Evolutionary conservation across 2,888 invertebrate species (phyloP).

Genomic region (Eristalinus aeneus): DNA sequence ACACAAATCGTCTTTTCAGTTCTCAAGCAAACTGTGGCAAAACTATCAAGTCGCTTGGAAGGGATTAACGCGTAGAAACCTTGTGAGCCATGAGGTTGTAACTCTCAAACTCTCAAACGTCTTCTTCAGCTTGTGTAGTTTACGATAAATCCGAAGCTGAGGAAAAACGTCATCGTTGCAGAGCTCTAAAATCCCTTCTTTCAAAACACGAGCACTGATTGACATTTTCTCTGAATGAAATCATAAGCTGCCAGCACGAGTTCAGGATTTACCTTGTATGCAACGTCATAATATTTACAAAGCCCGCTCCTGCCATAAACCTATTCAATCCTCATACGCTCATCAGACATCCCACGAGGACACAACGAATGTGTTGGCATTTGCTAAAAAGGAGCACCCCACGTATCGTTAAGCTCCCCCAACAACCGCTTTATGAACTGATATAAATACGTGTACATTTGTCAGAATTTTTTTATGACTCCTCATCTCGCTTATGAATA

Average conservation of each 20-base stretch:
- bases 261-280: conserved; percentile 11
- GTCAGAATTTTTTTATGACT: conserved; percentile 48
- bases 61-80: neutral
- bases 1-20: too few relatives aligned
- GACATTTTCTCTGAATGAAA: conserved; percentile 8
- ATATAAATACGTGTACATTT: conserved; percentile 42
- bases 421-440: conserved; percentile 52
- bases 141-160: neutral
- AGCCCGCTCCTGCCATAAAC: neutral
- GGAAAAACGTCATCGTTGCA: neutral
- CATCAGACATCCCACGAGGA: neutral
- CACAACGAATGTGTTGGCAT: conserved; percentile 2
- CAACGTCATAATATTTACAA: conserved; percentile 1
- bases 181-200: neutral
- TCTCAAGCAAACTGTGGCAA: too few relatives aligned
- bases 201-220: conserved; percentile 6
- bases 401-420: conserved; percentile 31
- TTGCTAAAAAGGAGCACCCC: conserved; percentile 18
- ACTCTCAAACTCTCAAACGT: neutral
- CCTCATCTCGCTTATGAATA: conserved; percentile 56
- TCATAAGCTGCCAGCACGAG: conserved; percentile 10
- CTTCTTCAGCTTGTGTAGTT: neutral
- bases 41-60: too few relatives aligned
- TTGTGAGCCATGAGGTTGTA: neutral
- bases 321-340: neutral